Evolutionary conservation across 2,888 invertebrate genomes (phyloP).

Genomic region (Drosophila affinis): DNA sequence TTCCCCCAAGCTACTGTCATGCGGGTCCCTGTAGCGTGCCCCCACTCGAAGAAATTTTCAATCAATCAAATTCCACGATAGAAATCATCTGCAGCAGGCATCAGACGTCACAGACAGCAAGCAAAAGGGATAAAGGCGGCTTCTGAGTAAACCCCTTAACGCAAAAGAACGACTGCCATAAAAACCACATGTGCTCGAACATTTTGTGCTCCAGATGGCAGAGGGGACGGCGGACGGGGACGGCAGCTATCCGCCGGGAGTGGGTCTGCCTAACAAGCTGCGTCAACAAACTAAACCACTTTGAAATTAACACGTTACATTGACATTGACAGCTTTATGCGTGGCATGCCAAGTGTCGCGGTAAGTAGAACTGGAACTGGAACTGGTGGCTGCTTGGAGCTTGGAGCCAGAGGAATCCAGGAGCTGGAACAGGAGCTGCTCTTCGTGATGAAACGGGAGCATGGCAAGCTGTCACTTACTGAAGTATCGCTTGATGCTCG

Average conservation of each 20-base stretch:
- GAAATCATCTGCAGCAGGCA: slow-evolving; percentile 59
- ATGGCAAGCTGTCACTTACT: slow-evolving; percentile 66
- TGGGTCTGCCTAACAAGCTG: slow-evolving; percentile 61
- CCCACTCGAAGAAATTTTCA: slow-evolving; percentile 48
- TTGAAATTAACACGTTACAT: slow-evolving; percentile 80
- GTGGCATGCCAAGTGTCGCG: slow-evolving; percentile 76
- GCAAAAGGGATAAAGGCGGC: slow-evolving; percentile 28
- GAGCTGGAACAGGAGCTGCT: slow-evolving; percentile 12
- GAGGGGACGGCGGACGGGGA: neutral
- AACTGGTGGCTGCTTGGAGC: too few relatives aligned
- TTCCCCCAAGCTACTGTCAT: slow-evolving; percentile 28
- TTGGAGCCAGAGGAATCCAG: slow-evolving; percentile 1
- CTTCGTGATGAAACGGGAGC: slow-evolving; percentile 22
- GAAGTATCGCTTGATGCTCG: slow-evolving; percentile 39
- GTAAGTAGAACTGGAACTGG: slow-evolving; percentile 14
- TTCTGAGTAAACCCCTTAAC: slow-evolving; percentile 21
- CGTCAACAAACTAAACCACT: slow-evolving; percentile 79
- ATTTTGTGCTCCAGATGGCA: slow-evolving; percentile 55
- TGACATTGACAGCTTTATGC: slow-evolving; percentile 81
- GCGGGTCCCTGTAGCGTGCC: neutral
- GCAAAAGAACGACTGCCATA: slow-evolving; percentile 42
- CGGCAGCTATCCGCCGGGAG: slow-evolving; percentile 10
- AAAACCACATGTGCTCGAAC: slow-evolving; percentile 71
- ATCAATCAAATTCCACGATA: slow-evolving; percentile 71
- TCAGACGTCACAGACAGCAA: slow-evolving; percentile 21